phyloP scores from a whole-genome alignment of 2,797 vertebrate genomes.

The Acridotheres tristis region DNA sequence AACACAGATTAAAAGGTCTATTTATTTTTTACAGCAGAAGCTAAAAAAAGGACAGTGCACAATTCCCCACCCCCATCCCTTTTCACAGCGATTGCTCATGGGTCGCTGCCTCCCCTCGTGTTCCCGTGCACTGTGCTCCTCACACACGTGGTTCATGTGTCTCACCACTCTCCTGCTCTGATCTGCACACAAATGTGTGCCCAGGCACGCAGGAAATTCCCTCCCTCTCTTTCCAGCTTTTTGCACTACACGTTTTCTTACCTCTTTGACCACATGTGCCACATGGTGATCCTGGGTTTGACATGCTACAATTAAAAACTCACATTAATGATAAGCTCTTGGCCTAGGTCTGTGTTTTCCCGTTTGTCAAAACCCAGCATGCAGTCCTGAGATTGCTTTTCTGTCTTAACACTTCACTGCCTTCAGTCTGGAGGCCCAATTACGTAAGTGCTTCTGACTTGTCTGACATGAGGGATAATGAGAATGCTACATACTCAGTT shows the following conservation, averaged over 20 bases:
- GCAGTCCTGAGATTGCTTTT: conserved; percentile 49
- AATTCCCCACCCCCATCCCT: conserved; percentile 26
- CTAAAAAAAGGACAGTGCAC: not conserved
- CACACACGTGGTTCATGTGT: not conserved
- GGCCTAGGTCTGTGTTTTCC: conserved; percentile 47
- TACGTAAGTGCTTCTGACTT: conserved; percentile 60
- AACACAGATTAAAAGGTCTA: conserved; percentile 36
- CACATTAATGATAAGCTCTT: conserved; percentile 1
- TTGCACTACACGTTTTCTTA: not conserved
- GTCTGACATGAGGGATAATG: conserved; percentile 55
- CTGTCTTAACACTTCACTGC: conserved; percentile 66
- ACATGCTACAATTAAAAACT: not conserved
- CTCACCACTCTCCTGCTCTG: not conserved
- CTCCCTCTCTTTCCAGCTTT: not conserved
- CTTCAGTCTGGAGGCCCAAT: conserved; percentile 59
- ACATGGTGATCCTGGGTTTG: not conserved
- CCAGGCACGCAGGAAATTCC: not conserved
- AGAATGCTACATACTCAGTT: conserved; percentile 25
- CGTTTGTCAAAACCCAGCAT: conserved; percentile 55
- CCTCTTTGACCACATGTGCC: not conserved
- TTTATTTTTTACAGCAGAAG: conserved; percentile 49
- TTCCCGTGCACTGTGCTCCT: not conserved
- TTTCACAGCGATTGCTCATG: conserved; percentile 24
- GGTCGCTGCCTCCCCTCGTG: not conserved
- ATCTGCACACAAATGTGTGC: not conserved